phyloP scores from a whole-genome alignment of 2,797 vertebrate genomes.

The Sebastes minor region DNA sequence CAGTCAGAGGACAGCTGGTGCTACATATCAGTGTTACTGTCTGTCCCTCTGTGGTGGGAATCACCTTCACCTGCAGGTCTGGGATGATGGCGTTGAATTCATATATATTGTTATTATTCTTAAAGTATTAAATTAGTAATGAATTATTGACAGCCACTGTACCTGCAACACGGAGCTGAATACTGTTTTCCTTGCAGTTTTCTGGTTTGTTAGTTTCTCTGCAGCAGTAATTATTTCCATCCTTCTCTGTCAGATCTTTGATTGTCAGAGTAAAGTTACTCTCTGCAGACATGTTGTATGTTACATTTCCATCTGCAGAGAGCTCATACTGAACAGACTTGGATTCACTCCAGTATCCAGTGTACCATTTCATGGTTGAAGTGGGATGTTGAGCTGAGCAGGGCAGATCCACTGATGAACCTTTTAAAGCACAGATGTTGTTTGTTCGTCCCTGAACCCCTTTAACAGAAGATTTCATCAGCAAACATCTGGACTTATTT shows the following conservation, averaged over 20 bases:
- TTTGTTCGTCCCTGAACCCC: too few species aligned
- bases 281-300: neutral
- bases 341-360: too few species aligned
- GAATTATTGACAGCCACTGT: neutral
- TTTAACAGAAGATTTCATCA: too few species aligned
- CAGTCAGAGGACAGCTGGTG: conserved; percentile 38
- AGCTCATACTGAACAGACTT: neutral
- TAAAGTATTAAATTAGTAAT: neutral
- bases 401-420: conserved; percentile 28
- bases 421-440: neutral
- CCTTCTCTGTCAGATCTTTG: neutral
- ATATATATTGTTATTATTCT: too few species aligned
- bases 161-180: conserved; percentile 9
- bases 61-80: conserved; percentile 51
- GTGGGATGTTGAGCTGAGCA: neutral
- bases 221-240: neutral
- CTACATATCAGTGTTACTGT: conserved; percentile 41
- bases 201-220: neutral
- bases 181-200: rapidly evolving
- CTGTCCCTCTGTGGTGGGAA: neutral
- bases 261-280: conserved; percentile 10
- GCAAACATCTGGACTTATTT: too few species aligned
- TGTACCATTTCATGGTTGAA: neutral
- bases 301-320: neutral
- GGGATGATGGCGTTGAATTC: neutral